Conservation (phyloP, 2,113 vertebrate species). For the Chloropsis hardwickii region DNA sequence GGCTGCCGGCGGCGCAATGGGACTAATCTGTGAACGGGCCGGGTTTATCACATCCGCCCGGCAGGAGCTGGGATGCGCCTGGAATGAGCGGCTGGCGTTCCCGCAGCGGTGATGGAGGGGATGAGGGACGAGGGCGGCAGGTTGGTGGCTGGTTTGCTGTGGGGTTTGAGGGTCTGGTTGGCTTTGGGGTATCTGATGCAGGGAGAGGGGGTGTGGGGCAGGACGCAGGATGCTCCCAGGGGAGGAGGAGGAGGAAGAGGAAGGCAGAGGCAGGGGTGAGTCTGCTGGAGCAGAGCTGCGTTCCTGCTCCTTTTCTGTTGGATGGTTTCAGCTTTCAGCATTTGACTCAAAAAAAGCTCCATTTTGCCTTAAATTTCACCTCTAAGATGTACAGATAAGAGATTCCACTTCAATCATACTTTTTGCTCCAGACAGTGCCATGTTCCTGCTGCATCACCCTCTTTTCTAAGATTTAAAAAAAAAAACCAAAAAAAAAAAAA, state of each 20-base stretch:
- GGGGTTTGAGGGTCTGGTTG: background rate
- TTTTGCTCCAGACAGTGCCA: background rate
- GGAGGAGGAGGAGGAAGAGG: background rate
- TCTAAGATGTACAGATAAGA: background rate
- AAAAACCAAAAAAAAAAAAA: too few species aligned
- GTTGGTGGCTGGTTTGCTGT: background rate
- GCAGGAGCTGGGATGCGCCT: background rate
- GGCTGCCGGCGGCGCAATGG: background rate
- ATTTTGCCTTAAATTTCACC: background rate
- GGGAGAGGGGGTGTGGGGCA: background rate
- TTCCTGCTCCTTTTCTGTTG: background rate
- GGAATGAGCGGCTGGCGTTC: background rate
- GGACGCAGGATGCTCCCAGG: background rate
- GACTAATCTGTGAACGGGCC: constrained; percentile 18
- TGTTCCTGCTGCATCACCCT: background rate
- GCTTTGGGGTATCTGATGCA: accelerated
- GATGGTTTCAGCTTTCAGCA: background rate
- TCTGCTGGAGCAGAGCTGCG: background rate
- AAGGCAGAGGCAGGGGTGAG: background rate
- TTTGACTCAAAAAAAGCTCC: background rate
- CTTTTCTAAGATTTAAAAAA: background rate
- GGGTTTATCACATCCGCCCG: background rate
- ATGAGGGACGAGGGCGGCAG: background rate
- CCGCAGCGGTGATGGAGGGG: background rate
- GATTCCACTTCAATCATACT: background rate